Evolutionary conservation across 2,888 invertebrate genomes (phyloP).

Genomic region (Brachypalpus laphriformis): DNA sequence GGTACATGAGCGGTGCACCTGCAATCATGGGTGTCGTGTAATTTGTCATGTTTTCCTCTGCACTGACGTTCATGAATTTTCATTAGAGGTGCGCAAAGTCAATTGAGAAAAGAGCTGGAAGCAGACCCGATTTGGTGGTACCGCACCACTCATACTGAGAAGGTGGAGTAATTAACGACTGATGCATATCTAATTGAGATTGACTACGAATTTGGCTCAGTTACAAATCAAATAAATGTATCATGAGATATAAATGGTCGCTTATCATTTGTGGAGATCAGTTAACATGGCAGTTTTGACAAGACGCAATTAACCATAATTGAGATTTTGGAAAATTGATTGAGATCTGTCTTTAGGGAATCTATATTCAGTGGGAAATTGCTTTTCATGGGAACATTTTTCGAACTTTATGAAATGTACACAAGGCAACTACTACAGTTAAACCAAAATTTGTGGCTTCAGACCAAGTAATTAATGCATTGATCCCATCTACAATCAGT

Average conservation of each 20-base stretch:
- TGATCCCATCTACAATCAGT: too few relatives aligned
- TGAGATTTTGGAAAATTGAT: constrained; percentile 58
- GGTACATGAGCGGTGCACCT: constrained; percentile 8
- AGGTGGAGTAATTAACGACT: constrained; percentile 72
- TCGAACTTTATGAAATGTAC: not conserved
- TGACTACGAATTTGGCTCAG: constrained; percentile 44
- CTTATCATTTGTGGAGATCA: constrained; percentile 41
- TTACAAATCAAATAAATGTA: constrained; percentile 62
- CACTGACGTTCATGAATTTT: constrained; percentile 64
- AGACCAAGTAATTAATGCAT: not conserved
- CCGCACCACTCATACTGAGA: constrained; percentile 38
- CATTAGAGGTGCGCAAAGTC: constrained; percentile 37
- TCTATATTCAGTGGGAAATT: constrained; percentile 22
- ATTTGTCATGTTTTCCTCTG: constrained; percentile 68
- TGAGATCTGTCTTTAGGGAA: constrained; percentile 32
- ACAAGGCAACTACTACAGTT: too few relatives aligned
- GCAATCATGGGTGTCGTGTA: constrained; percentile 70
- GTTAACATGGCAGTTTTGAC: constrained; percentile 44
- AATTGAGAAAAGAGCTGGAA: constrained; percentile 32
- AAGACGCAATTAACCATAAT: constrained; percentile 64
- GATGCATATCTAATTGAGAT: constrained; percentile 66
- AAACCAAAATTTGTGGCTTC: not conserved
- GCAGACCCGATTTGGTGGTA: constrained; percentile 51
- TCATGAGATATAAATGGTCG: constrained; percentile 42
- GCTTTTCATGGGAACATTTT: constrained; percentile 49